These are phyloP conservation scores for Rousettus madagascariensis DNA, from an alignment of 2,797 vertebrate species.

Conservation along the genomic window DNA sequence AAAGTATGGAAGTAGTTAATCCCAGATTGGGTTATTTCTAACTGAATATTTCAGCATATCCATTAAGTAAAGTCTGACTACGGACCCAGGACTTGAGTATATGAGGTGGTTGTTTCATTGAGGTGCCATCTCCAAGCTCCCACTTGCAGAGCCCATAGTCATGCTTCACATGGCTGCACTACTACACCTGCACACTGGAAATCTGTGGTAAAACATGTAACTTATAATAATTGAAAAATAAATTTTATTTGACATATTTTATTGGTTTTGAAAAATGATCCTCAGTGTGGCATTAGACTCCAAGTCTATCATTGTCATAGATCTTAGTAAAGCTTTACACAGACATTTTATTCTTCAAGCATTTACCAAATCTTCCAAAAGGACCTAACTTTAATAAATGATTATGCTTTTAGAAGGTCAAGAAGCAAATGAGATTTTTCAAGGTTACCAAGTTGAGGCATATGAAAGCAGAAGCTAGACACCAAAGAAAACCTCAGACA, in stretches of 20 bases:
- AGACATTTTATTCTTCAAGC: background rate
- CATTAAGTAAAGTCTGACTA: background rate
- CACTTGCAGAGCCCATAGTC: background rate
- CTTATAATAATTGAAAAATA: background rate
- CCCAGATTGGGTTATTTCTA: background rate
- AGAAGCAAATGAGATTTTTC: background rate
- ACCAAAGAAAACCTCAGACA: background rate
- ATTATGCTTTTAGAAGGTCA: background rate
- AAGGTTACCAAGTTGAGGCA: background rate
- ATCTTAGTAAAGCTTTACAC: background rate
- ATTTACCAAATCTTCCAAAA: background rate
- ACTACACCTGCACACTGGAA: background rate
- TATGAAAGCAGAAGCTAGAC: background rate
- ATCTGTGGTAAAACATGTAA: background rate
- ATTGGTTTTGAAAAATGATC: conserved; percentile 8
- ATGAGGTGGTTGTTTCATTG: background rate
- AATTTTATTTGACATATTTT: background rate
- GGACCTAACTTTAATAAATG: background rate
- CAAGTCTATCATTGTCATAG: background rate
- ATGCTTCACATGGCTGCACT: background rate
- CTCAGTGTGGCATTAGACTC: conserved; percentile 14
- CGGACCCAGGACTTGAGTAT: background rate
- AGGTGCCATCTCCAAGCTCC: background rate
- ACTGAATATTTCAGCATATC: background rate
- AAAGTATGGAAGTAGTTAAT: background rate